phyloP scores from a whole-genome alignment of 2,113 vertebrate genomes.

The Gnathonemus echidnorhynchus region DNA sequence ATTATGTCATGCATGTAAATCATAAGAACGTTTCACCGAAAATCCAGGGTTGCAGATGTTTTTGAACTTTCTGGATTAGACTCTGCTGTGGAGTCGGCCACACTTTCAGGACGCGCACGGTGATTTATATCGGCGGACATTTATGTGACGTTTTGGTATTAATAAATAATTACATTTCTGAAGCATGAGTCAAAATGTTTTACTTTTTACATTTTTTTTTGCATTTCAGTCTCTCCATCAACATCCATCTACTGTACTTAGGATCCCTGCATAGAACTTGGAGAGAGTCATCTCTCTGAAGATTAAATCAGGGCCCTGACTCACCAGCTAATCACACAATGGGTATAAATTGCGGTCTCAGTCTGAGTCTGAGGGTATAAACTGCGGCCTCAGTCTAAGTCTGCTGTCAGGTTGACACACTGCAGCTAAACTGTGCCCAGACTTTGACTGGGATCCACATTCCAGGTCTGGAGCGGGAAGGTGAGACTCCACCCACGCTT shows the following conservation, averaged over 20 bases:
- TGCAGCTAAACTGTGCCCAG: neutral
- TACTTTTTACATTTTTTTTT: neutral
- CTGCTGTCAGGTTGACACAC: neutral
- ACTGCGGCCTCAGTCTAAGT: neutral
- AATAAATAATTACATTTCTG: constrained; percentile 18
- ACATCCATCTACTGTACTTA: neutral
- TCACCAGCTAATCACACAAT: neutral
- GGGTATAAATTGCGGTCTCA: neutral
- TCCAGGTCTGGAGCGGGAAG: neutral
- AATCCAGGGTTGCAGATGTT: constrained; percentile 32
- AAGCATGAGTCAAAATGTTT: neutral
- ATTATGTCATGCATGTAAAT: constrained; percentile 39
- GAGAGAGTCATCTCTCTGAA: neutral
- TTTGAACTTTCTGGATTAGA: constrained; percentile 34
- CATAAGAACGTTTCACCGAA: constrained; percentile 34
- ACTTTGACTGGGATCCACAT: neutral
- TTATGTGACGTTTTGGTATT: constrained; percentile 13
- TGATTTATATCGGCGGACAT: constrained; percentile 15
- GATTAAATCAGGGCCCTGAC: neutral
- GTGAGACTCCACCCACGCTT: constrained; percentile 3
- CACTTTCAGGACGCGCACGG: constrained; percentile 16
- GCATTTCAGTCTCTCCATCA: neutral
- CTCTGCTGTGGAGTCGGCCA: constrained; percentile 21
- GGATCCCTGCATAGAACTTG: neutral
- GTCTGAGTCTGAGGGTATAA: neutral